Conservation (phyloP, 1,140 invertebrate species). For the Panagrolaimus sp. region DNA sequence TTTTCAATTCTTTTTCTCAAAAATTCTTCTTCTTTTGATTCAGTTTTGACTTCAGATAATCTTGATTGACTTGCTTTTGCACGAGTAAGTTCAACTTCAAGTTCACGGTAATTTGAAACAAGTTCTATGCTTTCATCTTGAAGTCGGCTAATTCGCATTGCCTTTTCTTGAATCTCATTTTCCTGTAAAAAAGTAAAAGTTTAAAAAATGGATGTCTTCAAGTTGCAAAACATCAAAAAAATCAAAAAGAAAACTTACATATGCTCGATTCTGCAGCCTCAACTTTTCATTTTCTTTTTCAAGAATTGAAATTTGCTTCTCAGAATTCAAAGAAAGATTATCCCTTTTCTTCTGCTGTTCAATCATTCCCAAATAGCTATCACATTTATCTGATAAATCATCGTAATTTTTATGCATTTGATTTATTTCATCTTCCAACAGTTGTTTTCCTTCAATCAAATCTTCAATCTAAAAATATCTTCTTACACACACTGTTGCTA, state of each 20-base stretch:
- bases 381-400: neutral
- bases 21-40: slow-evolving; percentile 8
- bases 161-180: neutral
- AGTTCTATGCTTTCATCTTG: slow-evolving; percentile 6
- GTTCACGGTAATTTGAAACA: slow-evolving; percentile 4
- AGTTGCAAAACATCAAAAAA: too few relatives aligned
- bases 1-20: neutral
- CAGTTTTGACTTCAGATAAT: neutral
- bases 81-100: neutral
- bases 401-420: neutral
- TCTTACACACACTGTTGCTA: too few relatives aligned
- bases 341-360: slow-evolving; percentile 8
- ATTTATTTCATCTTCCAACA: too few relatives aligned
- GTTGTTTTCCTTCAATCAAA: too few relatives aligned
- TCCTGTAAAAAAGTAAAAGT: too few relatives aligned
- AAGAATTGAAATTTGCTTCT: neutral
- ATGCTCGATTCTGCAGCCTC: too few relatives aligned
- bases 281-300: neutral
- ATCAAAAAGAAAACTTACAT: too few relatives aligned
- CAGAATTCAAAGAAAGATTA: neutral
- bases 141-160: neutral
- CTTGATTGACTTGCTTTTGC: neutral
- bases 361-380: neutral
- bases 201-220: too few relatives aligned
- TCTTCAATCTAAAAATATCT: too few relatives aligned